Conservation (phyloP, 2,888 invertebrate species). For the Kryphioiulus occultus region DNA sequence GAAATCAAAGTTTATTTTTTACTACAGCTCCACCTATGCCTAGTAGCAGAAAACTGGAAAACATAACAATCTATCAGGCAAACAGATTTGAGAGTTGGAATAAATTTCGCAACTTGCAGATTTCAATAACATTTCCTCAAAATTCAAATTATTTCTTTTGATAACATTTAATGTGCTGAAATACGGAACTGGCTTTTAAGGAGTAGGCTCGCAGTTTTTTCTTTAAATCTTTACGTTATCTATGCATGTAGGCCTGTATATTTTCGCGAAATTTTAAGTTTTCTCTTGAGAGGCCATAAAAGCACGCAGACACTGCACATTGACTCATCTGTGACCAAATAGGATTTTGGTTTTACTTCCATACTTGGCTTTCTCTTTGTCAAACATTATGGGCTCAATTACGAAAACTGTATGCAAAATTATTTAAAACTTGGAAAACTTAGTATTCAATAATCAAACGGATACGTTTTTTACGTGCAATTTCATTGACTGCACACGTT, state of each 20-base stretch:
- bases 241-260: not conserved
- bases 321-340: not conserved
- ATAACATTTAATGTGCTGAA: not conserved
- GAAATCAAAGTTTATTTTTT: not conserved
- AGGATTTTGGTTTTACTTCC: not conserved
- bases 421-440: not conserved
- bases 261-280: not conserved
- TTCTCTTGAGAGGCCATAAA: not conserved
- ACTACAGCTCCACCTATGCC: not conserved
- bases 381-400: not conserved
- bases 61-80: not conserved
- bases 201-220: not conserved
- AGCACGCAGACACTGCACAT: not conserved
- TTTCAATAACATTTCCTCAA: not conserved
- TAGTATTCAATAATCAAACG: not conserved
- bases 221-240: not conserved
- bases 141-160: not conserved
- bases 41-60: not conserved
- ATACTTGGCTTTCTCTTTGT: not conserved
- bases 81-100: not conserved
- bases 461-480: not conserved
- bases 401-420: not conserved
- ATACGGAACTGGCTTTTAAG: not conserved
- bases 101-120: not conserved
- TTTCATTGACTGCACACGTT: not conserved